These are phyloP conservation scores for Psilopsiagon aymara DNA, from an alignment of 2,113 vertebrate species.

Conservation along the genomic window DNA sequence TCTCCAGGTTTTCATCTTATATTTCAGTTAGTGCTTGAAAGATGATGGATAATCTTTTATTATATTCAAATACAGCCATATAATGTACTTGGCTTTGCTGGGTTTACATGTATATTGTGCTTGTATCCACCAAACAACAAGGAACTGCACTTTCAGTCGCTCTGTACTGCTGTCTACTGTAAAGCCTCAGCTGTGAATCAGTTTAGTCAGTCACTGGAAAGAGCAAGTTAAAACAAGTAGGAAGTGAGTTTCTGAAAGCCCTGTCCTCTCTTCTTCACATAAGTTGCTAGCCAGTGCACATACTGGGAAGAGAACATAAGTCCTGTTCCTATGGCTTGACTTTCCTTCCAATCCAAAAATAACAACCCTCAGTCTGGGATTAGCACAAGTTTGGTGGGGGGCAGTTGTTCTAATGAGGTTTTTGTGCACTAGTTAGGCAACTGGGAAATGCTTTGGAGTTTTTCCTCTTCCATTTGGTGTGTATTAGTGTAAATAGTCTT, in stretches of 20 bases:
- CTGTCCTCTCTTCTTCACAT: not conserved
- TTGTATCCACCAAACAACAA: not conserved
- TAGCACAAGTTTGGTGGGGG: not conserved
- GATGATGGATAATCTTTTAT: not conserved
- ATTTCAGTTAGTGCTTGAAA: not conserved
- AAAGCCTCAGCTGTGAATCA: not conserved
- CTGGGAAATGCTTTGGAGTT: not conserved
- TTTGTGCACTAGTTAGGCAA: not conserved
- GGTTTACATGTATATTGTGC: not conserved
- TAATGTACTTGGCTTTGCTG: not conserved
- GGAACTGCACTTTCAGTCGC: not conserved
- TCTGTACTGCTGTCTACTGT: not conserved
- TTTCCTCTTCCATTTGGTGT: not conserved
- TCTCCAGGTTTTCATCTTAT: not conserved
- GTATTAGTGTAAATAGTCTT: not conserved
- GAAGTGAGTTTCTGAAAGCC: not conserved
- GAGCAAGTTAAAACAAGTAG: not conserved
- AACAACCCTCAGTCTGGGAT: not conserved
- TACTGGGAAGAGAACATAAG: not conserved
- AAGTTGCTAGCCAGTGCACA: not conserved
- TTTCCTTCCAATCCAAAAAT: not conserved
- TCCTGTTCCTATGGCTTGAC: not conserved
- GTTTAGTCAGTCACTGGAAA: not conserved
- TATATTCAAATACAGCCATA: not conserved
- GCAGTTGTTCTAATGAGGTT: not conserved